These are phyloP conservation scores for Geotrupes spiniger DNA, from an alignment of 2,888 invertebrate genomes.

Conservation along the genomic window DNA sequence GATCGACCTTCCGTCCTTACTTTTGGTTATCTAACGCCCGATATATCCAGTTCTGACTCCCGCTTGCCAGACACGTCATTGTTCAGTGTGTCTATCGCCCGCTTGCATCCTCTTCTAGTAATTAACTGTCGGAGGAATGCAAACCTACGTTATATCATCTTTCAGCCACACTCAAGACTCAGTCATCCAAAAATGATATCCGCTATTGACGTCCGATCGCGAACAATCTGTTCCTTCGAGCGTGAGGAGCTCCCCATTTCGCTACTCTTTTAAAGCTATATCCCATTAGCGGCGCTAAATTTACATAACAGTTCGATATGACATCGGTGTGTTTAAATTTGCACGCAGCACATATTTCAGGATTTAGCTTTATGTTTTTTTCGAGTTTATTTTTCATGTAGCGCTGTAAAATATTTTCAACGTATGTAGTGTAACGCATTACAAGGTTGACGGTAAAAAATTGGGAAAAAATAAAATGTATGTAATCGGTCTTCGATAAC, in stretches of 20 bases:
- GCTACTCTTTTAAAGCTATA: conserved; percentile 28
- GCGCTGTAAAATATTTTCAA: no score
- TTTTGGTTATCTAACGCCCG: background rate
- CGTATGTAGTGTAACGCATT: no score
- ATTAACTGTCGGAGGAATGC: conserved; percentile 38
- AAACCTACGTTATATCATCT: conserved; percentile 38
- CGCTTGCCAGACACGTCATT: conserved; percentile 20
- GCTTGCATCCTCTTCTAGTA: conserved; percentile 28
- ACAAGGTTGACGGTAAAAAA: no score
- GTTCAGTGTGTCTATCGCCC: conserved; percentile 26
- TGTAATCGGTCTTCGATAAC: no score
- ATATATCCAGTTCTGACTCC: conserved; percentile 14
- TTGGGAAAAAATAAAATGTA: no score
- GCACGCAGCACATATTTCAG: no score
- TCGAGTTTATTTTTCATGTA: no score
- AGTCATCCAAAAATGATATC: conserved; percentile 39
- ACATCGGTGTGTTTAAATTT: no score
- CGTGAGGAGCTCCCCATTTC: conserved; percentile 31
- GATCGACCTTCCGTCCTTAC: background rate
- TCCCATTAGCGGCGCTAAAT: conserved; percentile 24
- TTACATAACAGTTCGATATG: background rate
- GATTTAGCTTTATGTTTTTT: no score
- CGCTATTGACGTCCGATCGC: conserved; percentile 39
- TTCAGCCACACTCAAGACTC: conserved; percentile 32
- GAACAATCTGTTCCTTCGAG: conserved; percentile 35